Evolutionary conservation across 1,140 invertebrate species (phyloP), one percentile per base, ranked within the genome.

Genomic region (Scylla paramamosain): DNA sequence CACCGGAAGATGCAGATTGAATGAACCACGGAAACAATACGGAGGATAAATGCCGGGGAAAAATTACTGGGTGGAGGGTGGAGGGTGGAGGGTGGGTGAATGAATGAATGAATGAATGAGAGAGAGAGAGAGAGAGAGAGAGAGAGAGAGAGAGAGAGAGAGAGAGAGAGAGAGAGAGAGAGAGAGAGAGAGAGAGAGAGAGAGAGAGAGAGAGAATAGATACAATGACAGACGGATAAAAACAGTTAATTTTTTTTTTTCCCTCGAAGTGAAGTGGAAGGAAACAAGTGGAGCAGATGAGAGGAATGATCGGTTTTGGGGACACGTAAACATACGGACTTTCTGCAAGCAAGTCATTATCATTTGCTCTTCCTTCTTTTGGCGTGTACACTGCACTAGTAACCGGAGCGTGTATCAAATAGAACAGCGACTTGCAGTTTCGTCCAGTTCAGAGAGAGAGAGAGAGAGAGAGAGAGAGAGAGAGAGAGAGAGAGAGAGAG

Each of bases 71-170:
- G 48, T 4, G 28, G 32, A 28, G 29, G 28, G 91, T n/a, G 31
- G 29, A 12, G 0, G 92, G 48, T 16, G 12, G 67, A 10, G 92
- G 14, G 10, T 45, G 46, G 48, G 28, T 86, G 92, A 86, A 83
- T 86, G 92, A 93, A 32, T 48, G 92, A 92, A 52, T 39, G 91
- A 92, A 52, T 32, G 91, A 92, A 28, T 39, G 91, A 86, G 92
- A 93, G 92, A 87, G 84, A 87, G 84, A 87, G 84, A 87, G 84
- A 87, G 84, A 87, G 84, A 87, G 84, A 87, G 84, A 87, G 77
- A 52, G 48, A 52, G 45, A 48, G 82, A 48, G 28, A 31, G 48
- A 52, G 77, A 48, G 77, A 86, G 83, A 52, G 46, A 48, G 32
- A 83, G 45, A 77, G 59, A 92, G 90, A 39, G 90, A 59, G 48